Base-by-base conservation (phyloP, 1,140 invertebrate genomes). In the Drosophila varians region DNA sequence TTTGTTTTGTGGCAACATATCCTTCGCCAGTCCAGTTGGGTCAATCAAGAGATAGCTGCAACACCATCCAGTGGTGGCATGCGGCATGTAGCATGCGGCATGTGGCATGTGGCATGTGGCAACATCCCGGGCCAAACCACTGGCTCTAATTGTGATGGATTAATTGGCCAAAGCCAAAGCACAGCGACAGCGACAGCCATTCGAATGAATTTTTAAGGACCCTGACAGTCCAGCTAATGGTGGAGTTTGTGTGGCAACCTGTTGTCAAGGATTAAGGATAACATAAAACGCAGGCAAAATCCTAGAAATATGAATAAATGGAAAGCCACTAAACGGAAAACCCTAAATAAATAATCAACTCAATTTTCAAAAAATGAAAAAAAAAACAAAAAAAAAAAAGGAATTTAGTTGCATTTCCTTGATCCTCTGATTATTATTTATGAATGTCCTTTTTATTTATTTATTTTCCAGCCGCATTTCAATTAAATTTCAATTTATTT, bases 401-500 rank as follows among this genome's bases (percentile, higher is more conserved):
- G 28, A 31, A 2, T 38, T 7, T 38, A 16, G 1, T 7, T 38
- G n/a, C n/a, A 38, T 26, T 62, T 60, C 60, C 60, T 62, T 62
- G 60, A 62, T 40, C n/a, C n/a, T n/a, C 54, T 62, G 60, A 14
- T 38, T 38, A 62, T 61, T 26, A 60, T 62, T 61, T 23, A 60
- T 21, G 25, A 28, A 43, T 14, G 21, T 21, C 60, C 43, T 34
- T 60, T 47, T 57, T 47, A 64, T 64, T 61, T 56, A 54, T 45
- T 55, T 54, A 46, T 43, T 54, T 54, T 16, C 40, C 40, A 51
- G 61, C 21, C 52, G 61, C 55, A 72, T 72, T 72, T 72, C 68
- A 72, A 72, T 72, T 72, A 72, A 72, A 72, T 61, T 72, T 72
- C 69, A 72, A 72, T 72, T 72, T 72, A 60, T 72, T 72, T 71